Evolutionary conservation across 2,797 vertebrate species (phyloP).

Genomic region (Malacoraja senta): DNA sequence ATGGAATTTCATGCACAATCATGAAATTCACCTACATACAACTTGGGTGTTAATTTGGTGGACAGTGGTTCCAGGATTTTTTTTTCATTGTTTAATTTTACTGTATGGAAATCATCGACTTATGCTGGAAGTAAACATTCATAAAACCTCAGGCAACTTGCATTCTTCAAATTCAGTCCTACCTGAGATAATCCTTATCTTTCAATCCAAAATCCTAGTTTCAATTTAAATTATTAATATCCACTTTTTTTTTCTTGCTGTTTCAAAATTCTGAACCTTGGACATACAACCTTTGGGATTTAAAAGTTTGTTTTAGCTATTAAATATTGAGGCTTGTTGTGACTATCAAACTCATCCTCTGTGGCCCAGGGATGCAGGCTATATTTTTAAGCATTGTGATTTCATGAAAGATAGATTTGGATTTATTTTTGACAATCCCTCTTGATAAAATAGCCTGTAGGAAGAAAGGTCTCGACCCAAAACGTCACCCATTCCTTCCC

Average conservation of each 20-base stretch:
- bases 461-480: no score
- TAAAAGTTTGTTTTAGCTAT: neutral
- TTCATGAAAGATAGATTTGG: neutral
- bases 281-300: neutral
- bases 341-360: neutral
- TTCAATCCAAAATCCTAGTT: neutral
- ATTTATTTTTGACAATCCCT: neutral
- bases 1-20: neutral
- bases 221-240: no score
- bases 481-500: no score
- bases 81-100: no score
- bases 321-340: neutral
- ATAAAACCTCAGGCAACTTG: neutral
- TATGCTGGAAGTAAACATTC: neutral
- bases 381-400: neutral
- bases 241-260: neutral
- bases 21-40: neutral
- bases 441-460: neutral
- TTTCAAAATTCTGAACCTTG: neutral
- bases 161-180: neutral
- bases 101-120: neutral
- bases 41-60: neutral
- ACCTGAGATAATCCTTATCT: neutral
- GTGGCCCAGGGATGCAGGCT: no score
- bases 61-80: neutral